Conservation (phyloP, 2,888 invertebrate species). For the Himalopsyche anomala region DNA sequence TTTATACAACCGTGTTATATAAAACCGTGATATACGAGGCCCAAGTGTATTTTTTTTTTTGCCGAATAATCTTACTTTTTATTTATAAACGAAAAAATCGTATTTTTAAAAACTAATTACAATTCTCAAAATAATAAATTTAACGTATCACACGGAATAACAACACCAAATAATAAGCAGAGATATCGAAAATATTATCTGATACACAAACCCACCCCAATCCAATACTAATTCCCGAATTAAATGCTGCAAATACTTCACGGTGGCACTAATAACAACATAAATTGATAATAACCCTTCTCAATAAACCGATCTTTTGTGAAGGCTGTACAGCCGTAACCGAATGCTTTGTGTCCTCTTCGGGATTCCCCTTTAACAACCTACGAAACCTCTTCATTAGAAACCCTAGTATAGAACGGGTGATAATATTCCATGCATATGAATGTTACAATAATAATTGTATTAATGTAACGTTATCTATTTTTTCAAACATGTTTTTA, state of each 20-base stretch:
- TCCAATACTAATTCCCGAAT: slow-evolving; percentile 7
- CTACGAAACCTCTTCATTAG: slow-evolving; percentile 22
- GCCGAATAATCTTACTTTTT: no score
- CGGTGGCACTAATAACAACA: slow-evolving; percentile 47
- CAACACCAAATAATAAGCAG: no score
- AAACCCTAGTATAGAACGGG: background rate
- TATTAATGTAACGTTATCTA: background rate
- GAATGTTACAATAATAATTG: background rate
- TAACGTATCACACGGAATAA: no score
- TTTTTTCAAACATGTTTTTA: no score
- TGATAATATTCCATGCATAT: slow-evolving; percentile 14
- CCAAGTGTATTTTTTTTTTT: no score
- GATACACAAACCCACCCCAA: slow-evolving; percentile 1
- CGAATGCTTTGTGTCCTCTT: slow-evolving; percentile 16
- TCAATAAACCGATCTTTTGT: slow-evolving; percentile 11
- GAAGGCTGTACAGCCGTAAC: background rate
- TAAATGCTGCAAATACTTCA: slow-evolving; percentile 46
- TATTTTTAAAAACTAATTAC: no score
- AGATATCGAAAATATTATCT: no score
- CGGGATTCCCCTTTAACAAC: background rate
- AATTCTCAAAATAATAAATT: no score
- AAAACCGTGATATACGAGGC: no score
- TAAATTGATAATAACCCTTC: slow-evolving; percentile 50
- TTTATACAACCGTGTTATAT: no score
- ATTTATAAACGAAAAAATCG: no score